phyloP scores from a whole-genome alignment of 2,113 vertebrate species.

The Poeciliopsis retropinna region DNA sequence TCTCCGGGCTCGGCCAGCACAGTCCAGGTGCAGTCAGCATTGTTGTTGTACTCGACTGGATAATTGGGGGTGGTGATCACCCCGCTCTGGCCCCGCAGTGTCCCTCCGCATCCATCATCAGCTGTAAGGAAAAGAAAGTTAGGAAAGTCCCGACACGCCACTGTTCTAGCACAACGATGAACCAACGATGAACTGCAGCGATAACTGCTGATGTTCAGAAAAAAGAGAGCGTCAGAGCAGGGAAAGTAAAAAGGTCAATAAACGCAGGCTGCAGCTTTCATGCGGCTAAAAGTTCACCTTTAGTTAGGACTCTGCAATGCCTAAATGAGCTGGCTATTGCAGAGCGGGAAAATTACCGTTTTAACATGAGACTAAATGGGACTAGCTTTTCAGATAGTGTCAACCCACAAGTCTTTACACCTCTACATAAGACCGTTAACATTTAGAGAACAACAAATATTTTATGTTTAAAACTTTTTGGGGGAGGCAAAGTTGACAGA shows the following conservation, averaged over 20 bases:
- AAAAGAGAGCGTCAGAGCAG: not conserved
- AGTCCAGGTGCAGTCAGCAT: constrained; percentile 98
- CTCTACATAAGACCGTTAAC: not conserved
- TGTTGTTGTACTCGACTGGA: constrained; percentile 93
- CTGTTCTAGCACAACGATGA: constrained; percentile 4
- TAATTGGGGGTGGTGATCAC: constrained; percentile 96
- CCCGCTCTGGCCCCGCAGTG: constrained; percentile 93
- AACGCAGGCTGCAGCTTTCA: constrained; percentile 19
- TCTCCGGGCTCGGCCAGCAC: constrained; percentile 96
- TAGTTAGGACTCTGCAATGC: not conserved
- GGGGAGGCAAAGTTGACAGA: too few species aligned
- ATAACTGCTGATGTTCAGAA: constrained; percentile 1
- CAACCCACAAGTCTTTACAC: not conserved
- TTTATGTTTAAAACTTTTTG: too few species aligned
- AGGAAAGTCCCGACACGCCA: not conserved
- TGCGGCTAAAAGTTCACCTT: not conserved
- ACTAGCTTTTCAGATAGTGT: not conserved
- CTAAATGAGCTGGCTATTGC: not conserved
- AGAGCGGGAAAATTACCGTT: not conserved
- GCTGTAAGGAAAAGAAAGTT: constrained; percentile 75
- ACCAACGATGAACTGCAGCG: not conserved
- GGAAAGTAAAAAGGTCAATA: constrained; percentile 9
- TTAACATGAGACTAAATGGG: not conserved
- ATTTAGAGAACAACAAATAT: not conserved
- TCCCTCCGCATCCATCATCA: constrained; percentile 95